These are phyloP conservation scores for Strix uralensis DNA, from an alignment of 2,113 vertebrate species.

Conservation along the genomic window DNA sequence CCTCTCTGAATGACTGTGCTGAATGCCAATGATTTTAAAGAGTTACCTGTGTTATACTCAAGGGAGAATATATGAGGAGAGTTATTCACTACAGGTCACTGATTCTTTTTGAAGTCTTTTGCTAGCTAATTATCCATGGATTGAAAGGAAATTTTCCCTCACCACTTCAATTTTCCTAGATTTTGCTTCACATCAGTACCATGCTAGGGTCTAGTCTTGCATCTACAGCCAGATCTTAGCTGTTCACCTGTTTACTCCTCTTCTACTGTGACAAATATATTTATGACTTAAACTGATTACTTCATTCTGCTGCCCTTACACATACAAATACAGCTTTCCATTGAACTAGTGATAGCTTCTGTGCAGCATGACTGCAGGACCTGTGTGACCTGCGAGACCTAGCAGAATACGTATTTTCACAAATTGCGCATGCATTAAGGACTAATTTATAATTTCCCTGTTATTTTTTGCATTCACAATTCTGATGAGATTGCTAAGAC, in stretches of 20 bases:
- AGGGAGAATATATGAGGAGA: background rate
- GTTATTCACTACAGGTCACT: background rate
- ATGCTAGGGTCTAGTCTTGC: background rate
- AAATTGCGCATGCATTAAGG: background rate
- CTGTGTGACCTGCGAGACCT: accelerated
- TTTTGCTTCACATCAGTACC: background rate
- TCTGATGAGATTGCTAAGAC: background rate
- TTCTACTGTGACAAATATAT: background rate
- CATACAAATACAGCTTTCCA: background rate
- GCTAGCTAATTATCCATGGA: background rate
- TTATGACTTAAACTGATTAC: background rate
- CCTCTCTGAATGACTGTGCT: background rate
- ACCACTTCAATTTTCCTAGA: background rate
- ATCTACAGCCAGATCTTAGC: background rate
- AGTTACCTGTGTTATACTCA: background rate
- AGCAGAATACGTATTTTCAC: background rate
- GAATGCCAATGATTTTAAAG: background rate
- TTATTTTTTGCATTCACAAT: background rate
- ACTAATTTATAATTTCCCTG: background rate
- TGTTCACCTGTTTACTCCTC: background rate
- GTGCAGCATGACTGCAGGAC: background rate
- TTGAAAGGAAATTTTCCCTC: background rate
- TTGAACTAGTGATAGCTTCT: background rate
- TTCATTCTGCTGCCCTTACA: background rate
- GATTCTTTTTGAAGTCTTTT: background rate